phyloP scores from a whole-genome alignment of 2,888 invertebrate genomes.

The Xestobium rufovillosum region DNA sequence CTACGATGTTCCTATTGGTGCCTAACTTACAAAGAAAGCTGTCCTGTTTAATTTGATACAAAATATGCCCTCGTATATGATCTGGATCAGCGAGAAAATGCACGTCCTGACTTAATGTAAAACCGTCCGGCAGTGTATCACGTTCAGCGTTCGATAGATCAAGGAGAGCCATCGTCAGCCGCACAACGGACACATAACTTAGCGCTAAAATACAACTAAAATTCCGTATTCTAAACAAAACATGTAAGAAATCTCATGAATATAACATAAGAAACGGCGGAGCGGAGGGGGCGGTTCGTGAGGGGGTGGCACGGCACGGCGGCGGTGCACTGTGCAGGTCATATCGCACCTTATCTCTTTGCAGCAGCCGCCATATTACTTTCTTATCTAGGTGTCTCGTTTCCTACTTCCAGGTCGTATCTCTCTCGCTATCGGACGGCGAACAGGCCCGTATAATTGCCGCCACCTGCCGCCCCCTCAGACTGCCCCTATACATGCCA shows the following conservation, averaged over 20 bases:
- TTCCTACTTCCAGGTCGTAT: slow-evolving; percentile 42
- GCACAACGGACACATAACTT: too few relatives aligned
- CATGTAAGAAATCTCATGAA: slow-evolving; percentile 1
- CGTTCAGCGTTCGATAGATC: too few relatives aligned
- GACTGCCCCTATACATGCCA: slow-evolving; percentile 1
- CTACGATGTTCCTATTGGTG: too few relatives aligned
- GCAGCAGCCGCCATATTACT: slow-evolving; percentile 43
- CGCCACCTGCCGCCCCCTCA: neutral
- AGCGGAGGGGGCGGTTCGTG: neutral
- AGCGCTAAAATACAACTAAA: too few relatives aligned
- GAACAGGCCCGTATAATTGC: slow-evolving; percentile 33
- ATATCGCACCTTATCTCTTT: slow-evolving; percentile 39
- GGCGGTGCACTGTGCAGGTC: slow-evolving; percentile 29
- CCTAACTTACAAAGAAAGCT: too few relatives aligned
- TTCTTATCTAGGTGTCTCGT: slow-evolving; percentile 42
- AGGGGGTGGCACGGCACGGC: neutral
- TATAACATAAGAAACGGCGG: slow-evolving; percentile 2
- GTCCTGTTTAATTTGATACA: too few relatives aligned
- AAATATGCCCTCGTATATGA: too few relatives aligned
- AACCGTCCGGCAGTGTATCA: too few relatives aligned
- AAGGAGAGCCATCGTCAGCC: too few relatives aligned
- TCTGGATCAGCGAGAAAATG: too few relatives aligned
- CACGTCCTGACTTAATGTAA: too few relatives aligned
- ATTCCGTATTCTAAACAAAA: slow-evolving; percentile 1
- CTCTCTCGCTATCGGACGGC: slow-evolving; percentile 40